phyloP scores from a whole-genome alignment of 2,888 invertebrate species.

The Lasioglossum figueresi region DNA sequence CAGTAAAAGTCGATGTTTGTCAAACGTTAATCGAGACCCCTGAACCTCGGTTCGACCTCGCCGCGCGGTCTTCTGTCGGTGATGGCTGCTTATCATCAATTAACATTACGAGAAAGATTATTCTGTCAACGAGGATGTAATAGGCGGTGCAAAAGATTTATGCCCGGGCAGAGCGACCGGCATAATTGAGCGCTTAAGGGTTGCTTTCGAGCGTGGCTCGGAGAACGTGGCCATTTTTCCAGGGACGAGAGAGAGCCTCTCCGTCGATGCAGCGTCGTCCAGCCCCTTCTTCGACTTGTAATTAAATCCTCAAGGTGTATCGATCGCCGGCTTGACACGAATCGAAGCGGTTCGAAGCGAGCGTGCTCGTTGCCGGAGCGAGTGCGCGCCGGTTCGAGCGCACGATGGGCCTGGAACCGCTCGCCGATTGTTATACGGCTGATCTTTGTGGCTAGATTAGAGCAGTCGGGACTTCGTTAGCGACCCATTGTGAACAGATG shows the following conservation, averaged over 20 bases:
- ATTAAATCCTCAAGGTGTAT: conserved; percentile 54
- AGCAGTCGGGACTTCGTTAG: conserved; percentile 62
- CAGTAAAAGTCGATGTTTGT: background rate
- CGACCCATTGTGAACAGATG: conserved; percentile 63
- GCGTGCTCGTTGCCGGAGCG: conserved; percentile 10
- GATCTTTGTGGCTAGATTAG: conserved; percentile 46
- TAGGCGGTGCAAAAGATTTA: conserved; percentile 36
- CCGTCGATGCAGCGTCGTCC: background rate
- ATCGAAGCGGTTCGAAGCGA: conserved; percentile 26
- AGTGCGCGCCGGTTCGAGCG: conserved; percentile 1
- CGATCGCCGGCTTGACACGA: conserved; percentile 56
- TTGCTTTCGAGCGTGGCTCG: conserved; percentile 5
- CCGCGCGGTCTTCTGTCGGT: conserved; percentile 13
- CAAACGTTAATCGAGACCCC: conserved; percentile 29
- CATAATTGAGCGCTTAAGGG: conserved; percentile 34
- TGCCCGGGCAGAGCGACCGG: conserved; percentile 17
- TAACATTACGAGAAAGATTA: conserved; percentile 45
- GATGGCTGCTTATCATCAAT: conserved; percentile 46
- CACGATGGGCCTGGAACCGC: conserved; percentile 36
- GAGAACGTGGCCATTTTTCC: conserved; percentile 8
- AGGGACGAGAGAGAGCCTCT: background rate
- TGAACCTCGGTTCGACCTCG: conserved; percentile 24
- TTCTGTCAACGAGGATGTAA: conserved; percentile 44
- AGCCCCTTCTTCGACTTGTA: conserved; percentile 24
- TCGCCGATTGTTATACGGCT: conserved; percentile 45